A percentile compares a stretch with the other conserved stretches of the same genome.
phyloP scores from a whole-genome alignment of 2,888 invertebrate species.

The Abscondita cerata region DNA sequence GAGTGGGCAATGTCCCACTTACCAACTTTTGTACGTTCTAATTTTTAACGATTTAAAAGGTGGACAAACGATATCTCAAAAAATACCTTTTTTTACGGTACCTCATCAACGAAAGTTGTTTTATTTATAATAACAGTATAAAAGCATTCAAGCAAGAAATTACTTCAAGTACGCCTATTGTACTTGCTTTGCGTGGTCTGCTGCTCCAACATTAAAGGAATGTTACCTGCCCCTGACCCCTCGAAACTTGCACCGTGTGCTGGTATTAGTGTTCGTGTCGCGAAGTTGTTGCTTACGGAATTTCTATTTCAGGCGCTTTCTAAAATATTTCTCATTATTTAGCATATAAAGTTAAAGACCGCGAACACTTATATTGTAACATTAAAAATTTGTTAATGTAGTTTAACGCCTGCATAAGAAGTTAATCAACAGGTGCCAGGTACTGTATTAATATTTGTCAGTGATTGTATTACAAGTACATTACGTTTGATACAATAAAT shows the following conservation, averaged over 20 bases:
- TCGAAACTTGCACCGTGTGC: constrained; percentile 38
- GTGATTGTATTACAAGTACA: constrained; percentile 5
- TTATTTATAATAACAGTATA: background rate
- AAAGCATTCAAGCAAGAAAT: constrained; percentile 21
- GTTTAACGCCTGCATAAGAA: constrained; percentile 18
- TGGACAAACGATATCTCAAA: no score
- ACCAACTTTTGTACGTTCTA: constrained; percentile 5
- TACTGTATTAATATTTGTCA: constrained; percentile 19
- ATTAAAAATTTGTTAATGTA: no score
- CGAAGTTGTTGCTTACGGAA: constrained; percentile 21
- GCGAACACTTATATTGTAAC: constrained; percentile 13
- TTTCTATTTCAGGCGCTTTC: constrained; percentile 30
- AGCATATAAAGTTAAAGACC: constrained; percentile 7
- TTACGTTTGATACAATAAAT: constrained; percentile 3
- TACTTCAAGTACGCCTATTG: constrained; percentile 24
- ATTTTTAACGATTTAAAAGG: background rate
- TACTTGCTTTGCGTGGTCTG: constrained; percentile 30
- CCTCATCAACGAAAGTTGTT: background rate
- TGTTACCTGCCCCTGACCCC: constrained; percentile 49
- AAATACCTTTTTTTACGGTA: no score
- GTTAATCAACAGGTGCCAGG: constrained; percentile 36
- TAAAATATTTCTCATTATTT: constrained; percentile 21
- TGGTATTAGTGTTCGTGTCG: constrained; percentile 22
- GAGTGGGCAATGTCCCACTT: background rate
- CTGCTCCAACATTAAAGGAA: constrained; percentile 41